phyloP scores from a whole-genome alignment of 2,888 invertebrate species.

The Hyppa rectilinea region DNA sequence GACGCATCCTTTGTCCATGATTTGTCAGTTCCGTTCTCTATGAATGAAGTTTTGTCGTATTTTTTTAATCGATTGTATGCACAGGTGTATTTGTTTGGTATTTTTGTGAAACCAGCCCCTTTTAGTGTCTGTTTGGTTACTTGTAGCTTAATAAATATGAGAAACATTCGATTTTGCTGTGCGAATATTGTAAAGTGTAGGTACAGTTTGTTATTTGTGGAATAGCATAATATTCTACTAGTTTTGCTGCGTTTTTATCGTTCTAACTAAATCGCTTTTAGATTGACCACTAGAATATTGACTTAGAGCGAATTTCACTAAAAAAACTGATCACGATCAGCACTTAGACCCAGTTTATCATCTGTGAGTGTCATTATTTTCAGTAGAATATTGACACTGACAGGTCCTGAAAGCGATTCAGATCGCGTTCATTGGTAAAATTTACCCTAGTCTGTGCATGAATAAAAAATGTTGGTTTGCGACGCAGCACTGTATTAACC shows the following conservation, averaged over 20 bases:
- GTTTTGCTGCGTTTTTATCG: not conserved
- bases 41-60: conserved; percentile 76
- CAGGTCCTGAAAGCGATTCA: no score
- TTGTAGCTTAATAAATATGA: conserved; percentile 61
- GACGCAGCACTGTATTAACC: no score
- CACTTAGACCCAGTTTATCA: no score
- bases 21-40: conserved; percentile 84
- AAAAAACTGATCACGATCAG: no score
- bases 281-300: no score
- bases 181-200: conserved; percentile 12
- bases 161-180: conserved; percentile 38
- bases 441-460: no score
- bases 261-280: no score
- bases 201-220: conserved; percentile 27
- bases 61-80: conserved; percentile 76
- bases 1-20: conserved; percentile 77
- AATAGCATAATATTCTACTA: conserved; percentile 3
- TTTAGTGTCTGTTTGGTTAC: conserved; percentile 62
- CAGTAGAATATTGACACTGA: no score
- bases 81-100: conserved; percentile 85
- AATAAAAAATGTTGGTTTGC: no score
- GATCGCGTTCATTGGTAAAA: no score
- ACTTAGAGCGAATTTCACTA: no score
- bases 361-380: no score
- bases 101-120: conserved; percentile 54